Conservation (phyloP, 2,888 invertebrate genomes). For the Archaeoteleia sp. region DNA sequence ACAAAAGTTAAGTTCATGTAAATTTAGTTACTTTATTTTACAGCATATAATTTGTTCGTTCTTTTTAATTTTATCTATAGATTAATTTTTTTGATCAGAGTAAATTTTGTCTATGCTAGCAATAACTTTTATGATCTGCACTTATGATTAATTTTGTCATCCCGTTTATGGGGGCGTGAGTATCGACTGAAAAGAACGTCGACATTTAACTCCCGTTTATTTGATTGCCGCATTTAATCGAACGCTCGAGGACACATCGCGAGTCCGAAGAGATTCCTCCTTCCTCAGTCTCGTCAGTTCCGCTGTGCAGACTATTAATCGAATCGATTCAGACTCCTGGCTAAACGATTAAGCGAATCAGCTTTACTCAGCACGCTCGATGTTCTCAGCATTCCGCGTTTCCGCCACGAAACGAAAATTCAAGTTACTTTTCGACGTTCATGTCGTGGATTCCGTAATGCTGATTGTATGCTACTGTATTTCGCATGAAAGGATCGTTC, state of each 20-base stretch:
- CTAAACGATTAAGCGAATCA: constrained; percentile 43
- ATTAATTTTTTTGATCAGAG: too few species aligned
- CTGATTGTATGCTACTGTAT: constrained; percentile 36
- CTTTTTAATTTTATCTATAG: too few species aligned
- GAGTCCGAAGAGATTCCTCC: constrained; percentile 18
- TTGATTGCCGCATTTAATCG: constrained; percentile 51
- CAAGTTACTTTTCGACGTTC: constrained; percentile 28
- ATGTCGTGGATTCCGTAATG: constrained; percentile 28
- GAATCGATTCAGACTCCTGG: constrained; percentile 48
- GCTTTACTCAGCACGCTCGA: constrained; percentile 38
- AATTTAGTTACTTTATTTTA: too few species aligned
- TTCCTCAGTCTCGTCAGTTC: constrained; percentile 28
- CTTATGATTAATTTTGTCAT: constrained; percentile 34
- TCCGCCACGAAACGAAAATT: constrained; percentile 28
- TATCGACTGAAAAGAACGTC: constrained; percentile 11
- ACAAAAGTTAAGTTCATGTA: too few species aligned
- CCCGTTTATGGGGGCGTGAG: constrained; percentile 4
- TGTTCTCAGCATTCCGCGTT: constrained; percentile 25
- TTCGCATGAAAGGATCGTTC: constrained; percentile 21
- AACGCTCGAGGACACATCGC: constrained; percentile 30
- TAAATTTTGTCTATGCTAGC: neutral
- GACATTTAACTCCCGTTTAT: constrained; percentile 50
- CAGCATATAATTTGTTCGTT: too few species aligned
- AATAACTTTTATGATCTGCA: too few species aligned
- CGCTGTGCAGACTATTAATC: constrained; percentile 41